Base-by-base conservation (phyloP, 2,797 vertebrate genomes). In the Melanotaenia nigrans region DNA sequence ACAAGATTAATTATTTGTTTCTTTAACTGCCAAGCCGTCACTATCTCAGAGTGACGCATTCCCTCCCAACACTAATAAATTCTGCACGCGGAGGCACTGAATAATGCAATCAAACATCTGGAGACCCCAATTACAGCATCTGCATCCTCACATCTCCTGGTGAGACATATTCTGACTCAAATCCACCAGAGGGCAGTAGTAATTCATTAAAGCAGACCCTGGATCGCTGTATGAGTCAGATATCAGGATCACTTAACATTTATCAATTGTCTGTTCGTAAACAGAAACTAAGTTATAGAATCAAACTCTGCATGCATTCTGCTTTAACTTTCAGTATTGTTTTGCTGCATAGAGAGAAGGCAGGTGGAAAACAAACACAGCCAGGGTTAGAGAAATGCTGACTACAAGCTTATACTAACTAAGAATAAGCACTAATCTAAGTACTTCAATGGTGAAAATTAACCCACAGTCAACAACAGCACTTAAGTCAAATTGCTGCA, bases 151-250 rank as follows among this genome's bases (percentile, higher is more conserved):
- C 0, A 7, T 53, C 10, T 13, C 6, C 49, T 14, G 10, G 0
- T 18, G 66, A 49, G 32, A 1, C 6, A 1, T 42, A 38, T 35
- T 58, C 6, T 33, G 10, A 2, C 10, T 0, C 3, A 1, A 0
- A n/a, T 57, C 90, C 91, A 75, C 79, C 51, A 90, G 92, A 77
- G 81, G 65, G 56, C 73, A 68, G 73, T 51, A 78, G 45, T 0
- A 78, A 36, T 75, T 79, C 49, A 36, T 60, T 45, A n/a, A 42
- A 68, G 57, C 22, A 40, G 18, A 3, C 4, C 28, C 3, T 1
- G 9, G 3, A 1, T 28, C 6, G 3, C 6, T 3, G 5, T 2
- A 36, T 20, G 30, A 62, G 1, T 60, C n/a, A 14, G 59, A n/a
- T 3, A n/a, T 5, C 16, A 53, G 13, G 4, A 11, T 8, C 51